Base-by-base conservation (phyloP, 2,113 vertebrate species). In the Gobiocypris rarus region DNA sequence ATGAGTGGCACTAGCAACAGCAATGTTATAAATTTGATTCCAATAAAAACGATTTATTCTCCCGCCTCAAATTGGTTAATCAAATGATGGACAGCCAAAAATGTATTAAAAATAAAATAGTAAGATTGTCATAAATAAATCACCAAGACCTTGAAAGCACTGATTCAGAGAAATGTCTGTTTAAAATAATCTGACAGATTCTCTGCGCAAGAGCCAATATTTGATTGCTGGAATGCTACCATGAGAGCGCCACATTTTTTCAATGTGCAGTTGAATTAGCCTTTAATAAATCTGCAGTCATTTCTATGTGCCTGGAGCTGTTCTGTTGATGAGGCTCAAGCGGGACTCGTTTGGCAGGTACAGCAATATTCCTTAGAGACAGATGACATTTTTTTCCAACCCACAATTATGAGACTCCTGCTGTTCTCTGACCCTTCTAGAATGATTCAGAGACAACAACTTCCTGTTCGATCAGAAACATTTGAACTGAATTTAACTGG, bases 201-300 rank as follows among this genome's bases (percentile, higher is more conserved):
- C 54, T 78, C 75, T n/a, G n/a, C 59, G 13, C 56, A 28, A 80
- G 24, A 65, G 41, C 41, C n/a, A 13, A 65, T 15, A 65, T 43
- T 43, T 78, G 34, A 59, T 79, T 79, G n/a, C 38, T 48, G 58
- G 77, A 79, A 59, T 5, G 19, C 54, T 61, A 38, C 19, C 19
- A 38, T 0, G 50, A 41, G 75, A 43, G 75, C 22, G 13, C 19
- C 11, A 34, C 10, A 0, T 56, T 56, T 56, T 80, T 65, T 63
- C 24, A 28, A n/a, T 45, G 59, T 80, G 15, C 41, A 50, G 58
- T 80, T 50, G 58, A 79, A 79, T 63, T 63, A 48, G 38, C 58
- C 17, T 79, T 79, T 65, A 79, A 79, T 63, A 79, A 79, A 79
- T 79, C 58, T 79, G 77, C 58, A 79, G 77, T 65, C 38, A 65